A percentile compares a stretch with the other conserved stretches of the same genome.
Evolutionary conservation across 2,113 vertebrate genomes (phyloP).

Genomic region (Prunella fulvescens): DNA sequence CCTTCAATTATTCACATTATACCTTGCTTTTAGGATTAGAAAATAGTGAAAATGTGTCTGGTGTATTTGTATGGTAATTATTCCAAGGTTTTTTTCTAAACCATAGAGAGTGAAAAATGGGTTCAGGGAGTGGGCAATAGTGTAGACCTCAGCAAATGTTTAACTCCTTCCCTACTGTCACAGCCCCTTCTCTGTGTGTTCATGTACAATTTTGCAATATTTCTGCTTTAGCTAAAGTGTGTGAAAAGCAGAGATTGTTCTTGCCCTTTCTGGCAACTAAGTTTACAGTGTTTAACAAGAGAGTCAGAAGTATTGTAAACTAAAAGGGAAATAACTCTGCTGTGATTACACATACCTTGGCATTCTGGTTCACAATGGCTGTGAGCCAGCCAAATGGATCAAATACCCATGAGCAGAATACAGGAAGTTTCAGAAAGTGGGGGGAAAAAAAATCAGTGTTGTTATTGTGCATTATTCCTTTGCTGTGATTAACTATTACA

Average conservation of each 20-base stretch:
- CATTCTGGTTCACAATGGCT: neutral
- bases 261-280: neutral
- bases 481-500: neutral
- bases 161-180: neutral
- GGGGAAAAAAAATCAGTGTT: neutral
- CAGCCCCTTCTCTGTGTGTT: neutral
- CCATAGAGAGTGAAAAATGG: neutral
- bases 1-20: neutral
- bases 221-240: neutral
- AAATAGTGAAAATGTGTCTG: neutral
- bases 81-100: neutral
- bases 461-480: neutral
- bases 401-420: neutral
- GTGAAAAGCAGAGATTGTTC: neutral
- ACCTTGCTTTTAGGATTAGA: neutral
- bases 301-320: neutral
- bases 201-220: neutral
- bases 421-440: neutral
- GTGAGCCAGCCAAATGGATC: neutral
- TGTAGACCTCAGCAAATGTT: neutral
- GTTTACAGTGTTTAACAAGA: neutral
- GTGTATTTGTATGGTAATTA: neutral
- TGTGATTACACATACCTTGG: neutral
- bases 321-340: neutral
- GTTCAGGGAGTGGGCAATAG: neutral